These are phyloP conservation scores for Diogma glabrata DNA, from an alignment of 2,888 invertebrate genomes.

Conservation along the genomic window DNA sequence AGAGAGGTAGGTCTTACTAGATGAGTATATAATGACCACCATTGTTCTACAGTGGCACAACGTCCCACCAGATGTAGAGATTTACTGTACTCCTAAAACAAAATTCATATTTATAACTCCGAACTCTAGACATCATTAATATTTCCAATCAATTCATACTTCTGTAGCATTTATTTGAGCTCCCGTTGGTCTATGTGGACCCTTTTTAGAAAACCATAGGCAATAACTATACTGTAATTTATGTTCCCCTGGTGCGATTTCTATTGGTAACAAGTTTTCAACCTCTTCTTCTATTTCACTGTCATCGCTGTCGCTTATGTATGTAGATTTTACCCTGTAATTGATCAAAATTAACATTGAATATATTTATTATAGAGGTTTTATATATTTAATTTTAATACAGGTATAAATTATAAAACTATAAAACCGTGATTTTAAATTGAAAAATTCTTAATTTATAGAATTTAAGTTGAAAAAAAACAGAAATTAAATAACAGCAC, in stretches of 20 bases:
- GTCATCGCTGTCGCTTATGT: conserved; percentile 43
- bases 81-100: conserved; percentile 29
- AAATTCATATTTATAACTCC: too few relatives aligned
- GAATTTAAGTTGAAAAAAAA: background rate
- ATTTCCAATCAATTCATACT: background rate
- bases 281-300: conserved; percentile 49
- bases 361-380: background rate
- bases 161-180: conserved; percentile 25
- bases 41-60: conserved; percentile 90
- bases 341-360: background rate
- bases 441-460: conserved; percentile 1
- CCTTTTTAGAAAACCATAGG: conserved; percentile 70
- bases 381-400: background rate
- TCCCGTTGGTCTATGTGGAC: conserved; percentile 28
- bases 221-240: conserved; percentile 88
- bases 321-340: background rate
- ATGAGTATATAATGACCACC: conserved; percentile 94
- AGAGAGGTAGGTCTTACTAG: conserved; percentile 81
- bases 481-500: conserved; percentile 5
- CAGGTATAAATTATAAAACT: too few relatives aligned
- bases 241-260: conserved; percentile 77
- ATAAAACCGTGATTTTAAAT: background rate
- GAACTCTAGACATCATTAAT: background rate
- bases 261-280: conserved; percentile 47
- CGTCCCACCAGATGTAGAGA: conserved; percentile 77